These are phyloP conservation scores for Lepidochitona cinerea DNA, from an alignment of 2,888 invertebrate species.

Conservation along the genomic window DNA sequence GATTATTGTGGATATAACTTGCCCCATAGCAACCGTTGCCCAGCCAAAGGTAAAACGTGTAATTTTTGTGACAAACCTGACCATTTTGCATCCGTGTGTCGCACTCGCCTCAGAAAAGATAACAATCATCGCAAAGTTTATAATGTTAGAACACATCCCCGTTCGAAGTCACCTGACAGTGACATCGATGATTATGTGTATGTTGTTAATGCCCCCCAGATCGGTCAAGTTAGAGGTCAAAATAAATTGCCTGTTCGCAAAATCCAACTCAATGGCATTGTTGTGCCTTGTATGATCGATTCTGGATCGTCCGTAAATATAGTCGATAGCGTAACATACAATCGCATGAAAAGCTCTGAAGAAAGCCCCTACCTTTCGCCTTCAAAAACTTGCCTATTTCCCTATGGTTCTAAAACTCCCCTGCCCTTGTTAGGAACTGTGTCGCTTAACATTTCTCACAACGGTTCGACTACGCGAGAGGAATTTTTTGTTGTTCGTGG, in stretches of 20 bases:
- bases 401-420: conserved; percentile 4
- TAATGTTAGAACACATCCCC: too few relatives aligned
- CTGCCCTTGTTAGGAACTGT: not conserved
- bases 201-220: too few relatives aligned
- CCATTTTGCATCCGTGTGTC: conserved; percentile 5
- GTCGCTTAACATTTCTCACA: not conserved
- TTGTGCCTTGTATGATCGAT: conserved; percentile 1
- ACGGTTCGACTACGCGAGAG: not conserved
- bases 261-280: not conserved
- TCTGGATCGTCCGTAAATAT: conserved; percentile 13
- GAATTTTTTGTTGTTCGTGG: not conserved
- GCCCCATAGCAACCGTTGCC: conserved; percentile 5
- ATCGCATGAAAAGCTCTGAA: not conserved
- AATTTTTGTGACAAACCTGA: not conserved
- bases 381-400: conserved; percentile 3
- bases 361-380: too few relatives aligned
- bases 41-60: conserved; percentile 12
- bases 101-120: not conserved
- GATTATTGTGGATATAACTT: not conserved
- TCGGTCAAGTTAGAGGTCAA: too few relatives aligned
- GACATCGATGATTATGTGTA: too few relatives aligned
- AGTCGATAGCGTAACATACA: conserved; percentile 3
- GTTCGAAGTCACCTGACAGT: too few relatives aligned
- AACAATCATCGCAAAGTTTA: not conserved
- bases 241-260: not conserved